Evolutionary conservation across 2,113 vertebrate genomes (phyloP).

Genomic region (Hiodon tergisus): DNA sequence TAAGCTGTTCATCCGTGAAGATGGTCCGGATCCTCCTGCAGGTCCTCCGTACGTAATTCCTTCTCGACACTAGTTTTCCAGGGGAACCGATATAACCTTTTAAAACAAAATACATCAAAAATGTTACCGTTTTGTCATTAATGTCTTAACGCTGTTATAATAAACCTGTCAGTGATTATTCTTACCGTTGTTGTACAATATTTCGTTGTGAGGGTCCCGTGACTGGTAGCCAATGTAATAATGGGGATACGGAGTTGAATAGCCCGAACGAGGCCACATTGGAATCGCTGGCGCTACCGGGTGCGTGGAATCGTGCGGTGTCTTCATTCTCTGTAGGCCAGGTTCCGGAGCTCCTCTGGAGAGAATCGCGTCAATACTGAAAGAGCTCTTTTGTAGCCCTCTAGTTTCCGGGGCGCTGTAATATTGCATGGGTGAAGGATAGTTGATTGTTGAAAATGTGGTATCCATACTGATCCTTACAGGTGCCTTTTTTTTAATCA

Average conservation of each 20-base stretch:
- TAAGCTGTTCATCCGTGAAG: constrained; percentile 42
- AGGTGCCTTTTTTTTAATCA: not conserved
- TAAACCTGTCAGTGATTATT: not conserved
- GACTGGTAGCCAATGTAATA: constrained; percentile 10
- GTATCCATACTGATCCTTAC: constrained; percentile 16
- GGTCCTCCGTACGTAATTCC: constrained; percentile 25
- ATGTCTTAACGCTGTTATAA: not conserved
- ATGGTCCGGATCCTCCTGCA: constrained; percentile 39
- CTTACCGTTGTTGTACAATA: constrained; percentile 20
- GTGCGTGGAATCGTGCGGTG: not conserved
- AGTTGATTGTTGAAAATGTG: not conserved
- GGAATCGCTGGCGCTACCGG: not conserved
- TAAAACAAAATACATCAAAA: not conserved
- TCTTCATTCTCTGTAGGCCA: not conserved
- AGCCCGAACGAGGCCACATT: constrained; percentile 11
- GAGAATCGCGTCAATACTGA: constrained; percentile 36
- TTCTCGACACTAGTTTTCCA: constrained; percentile 7
- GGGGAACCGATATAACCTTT: constrained; percentile 7
- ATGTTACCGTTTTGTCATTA: not conserved
- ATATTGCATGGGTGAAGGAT: not conserved
- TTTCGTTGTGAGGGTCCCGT: not conserved
- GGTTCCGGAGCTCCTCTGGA: constrained; percentile 11
- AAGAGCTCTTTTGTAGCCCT: constrained; percentile 16
- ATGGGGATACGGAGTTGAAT: constrained; percentile 4
- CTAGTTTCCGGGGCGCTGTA: not conserved